Base-by-base conservation (phyloP, 1,140 invertebrate species). In the Ectropis grisescens region DNA sequence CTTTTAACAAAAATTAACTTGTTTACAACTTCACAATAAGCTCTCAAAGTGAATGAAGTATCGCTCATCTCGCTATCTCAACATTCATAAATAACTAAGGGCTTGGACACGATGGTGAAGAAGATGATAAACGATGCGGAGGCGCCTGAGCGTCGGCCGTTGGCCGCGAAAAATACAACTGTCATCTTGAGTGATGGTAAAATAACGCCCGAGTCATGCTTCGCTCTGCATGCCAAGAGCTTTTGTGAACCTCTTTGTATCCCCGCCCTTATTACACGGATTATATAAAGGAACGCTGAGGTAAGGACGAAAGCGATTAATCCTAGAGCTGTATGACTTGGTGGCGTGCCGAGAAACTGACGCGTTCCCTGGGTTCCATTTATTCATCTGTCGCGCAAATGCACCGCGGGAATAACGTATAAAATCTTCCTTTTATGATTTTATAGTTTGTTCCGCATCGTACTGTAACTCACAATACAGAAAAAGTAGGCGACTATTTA, bases 151-250 rank as follows among this genome's bases (percentile, higher is more conserved):
- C 64, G 75, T 66, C 75, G 64, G 60, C 60, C 62, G 61, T 52
- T 71, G 68, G 62, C 55, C 72, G 59, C 72, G 71, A 78, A 80
- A 80, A 78, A 80, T 74, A 75, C 66, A 59, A 74, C 66, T 78
- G 72, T 78, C 72, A 75, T 80, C 64, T 78, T 80, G 72, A 78
- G 51, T 75, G 70, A 80, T 80, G 69, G 60, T 62, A 62, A 71
- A 78, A 78, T 75, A 80, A 78, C 61, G 51, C 46, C 54, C 41
- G 52, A 61, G 68, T 80, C 75, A 76, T 74, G 61, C 64, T 58
- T 50, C 41, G 49, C 59, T 70, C 62, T 76, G 66, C 60, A 71
- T 65, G 64, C 58, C 52, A 58, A 68, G 55, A 55, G 57, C 64
- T 58, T 64, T 71, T 71, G 67, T 65, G 49, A 51, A 58, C 53